Base-by-base conservation (phyloP, 2,113 vertebrate genomes). In the Lophura nycthemera region DNA sequence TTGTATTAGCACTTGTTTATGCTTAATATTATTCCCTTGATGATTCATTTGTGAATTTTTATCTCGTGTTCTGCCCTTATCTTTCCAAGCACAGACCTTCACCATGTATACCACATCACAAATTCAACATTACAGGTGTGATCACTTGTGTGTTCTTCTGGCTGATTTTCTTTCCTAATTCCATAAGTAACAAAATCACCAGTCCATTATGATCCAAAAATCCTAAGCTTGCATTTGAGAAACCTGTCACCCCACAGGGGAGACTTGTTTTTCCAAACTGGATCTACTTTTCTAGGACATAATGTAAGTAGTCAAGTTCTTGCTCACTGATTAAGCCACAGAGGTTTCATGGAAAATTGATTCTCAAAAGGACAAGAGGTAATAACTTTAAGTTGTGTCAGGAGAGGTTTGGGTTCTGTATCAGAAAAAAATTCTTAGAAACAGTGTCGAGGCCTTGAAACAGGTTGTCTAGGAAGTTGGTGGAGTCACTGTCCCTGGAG, bases 31-130 rank as follows among this genome's bases (percentile, higher is more conserved):
- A n/a, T 60, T 90, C n/a, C 48, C n/a, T 69, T 40, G 63, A 73
- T 80, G 45, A 79, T 73, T 89, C 13, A 32, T 79, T 92, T 69
- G 32, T 77, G 59, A 91, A 42, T 56, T 92, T 94, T 88, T 91
- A 57, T 83, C 50, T 91, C 50, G 22, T 56, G 10, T 45, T 70
- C 32, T 80, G 19, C 13, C 71, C 30, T 92, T 90, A 47, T 65
- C 43, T 87, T 83, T 80, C 67, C 73, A 38, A 90, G 42, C 65
- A 45, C 24, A 87, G n/a, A 74, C 12, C 6, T 1, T 59, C 50
- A 69, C 52, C n/a, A 42, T 4, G 15, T 75, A 36, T n/a, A 29
- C 17, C 10, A 43, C 47, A 34, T 52, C 67, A 78, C 67, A 75
- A 78, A 86, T 69, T 30, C 42, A 20, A 11, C 1, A 0, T 48